These are phyloP conservation scores for Andrena bucephala DNA, from an alignment of 2,888 invertebrate genomes.

Conservation along the genomic window DNA sequence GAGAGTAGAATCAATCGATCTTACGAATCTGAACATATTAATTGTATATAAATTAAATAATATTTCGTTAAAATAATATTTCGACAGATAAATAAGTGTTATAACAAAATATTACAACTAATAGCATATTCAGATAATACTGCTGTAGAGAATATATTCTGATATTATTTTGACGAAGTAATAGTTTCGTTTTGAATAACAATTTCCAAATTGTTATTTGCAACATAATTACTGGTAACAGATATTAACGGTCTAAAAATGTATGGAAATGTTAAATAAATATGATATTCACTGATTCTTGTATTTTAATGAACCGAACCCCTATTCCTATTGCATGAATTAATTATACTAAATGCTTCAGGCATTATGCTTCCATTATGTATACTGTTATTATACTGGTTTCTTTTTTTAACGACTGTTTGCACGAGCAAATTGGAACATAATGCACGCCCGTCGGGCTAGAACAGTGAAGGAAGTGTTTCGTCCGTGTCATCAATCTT, in stretches of 20 bases:
- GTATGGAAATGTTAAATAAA: not conserved
- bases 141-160: not conserved
- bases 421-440: not conserved
- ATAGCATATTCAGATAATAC: not conserved
- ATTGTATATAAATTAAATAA: no score
- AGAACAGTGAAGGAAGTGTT: not conserved
- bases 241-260: not conserved
- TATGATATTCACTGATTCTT: no score
- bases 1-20: not conserved
- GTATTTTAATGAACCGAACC: no score
- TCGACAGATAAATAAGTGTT: no score
- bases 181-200: not conserved
- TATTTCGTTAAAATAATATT: no score
- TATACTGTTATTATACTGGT: no score
- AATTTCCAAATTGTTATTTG: not conserved
- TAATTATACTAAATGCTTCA: no score
- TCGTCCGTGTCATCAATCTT: slow-evolving; percentile 63
- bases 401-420: not conserved
- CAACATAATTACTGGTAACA: not conserved
- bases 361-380: no score
- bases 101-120: not conserved
- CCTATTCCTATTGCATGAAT: not conserved
- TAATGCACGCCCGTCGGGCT: slow-evolving; percentile 3
- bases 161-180: not conserved
- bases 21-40: not conserved